Evolutionary conservation across 2,113 vertebrate genomes (phyloP), one percentile per base, ranked within the genome.

Genomic region (Tetrax tetrax): DNA sequence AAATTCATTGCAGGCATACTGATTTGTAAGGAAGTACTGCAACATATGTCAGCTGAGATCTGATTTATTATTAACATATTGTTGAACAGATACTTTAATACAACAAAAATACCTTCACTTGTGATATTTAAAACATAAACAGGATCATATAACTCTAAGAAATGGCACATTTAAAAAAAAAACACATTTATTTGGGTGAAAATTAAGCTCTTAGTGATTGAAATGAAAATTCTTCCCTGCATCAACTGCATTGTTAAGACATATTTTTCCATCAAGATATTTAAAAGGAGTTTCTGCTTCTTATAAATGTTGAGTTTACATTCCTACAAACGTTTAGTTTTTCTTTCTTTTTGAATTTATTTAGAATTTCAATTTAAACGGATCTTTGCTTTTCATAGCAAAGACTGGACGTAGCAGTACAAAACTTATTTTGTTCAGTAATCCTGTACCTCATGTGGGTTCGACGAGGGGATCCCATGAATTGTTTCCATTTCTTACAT

Each of bases 321-420:
- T 69, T 59, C 45, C 91, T 61, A 51, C 9, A 84, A 78, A 79
- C 47, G 14, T 29, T 47, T 25, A 60, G 14, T 4, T 51, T 94
- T 94, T 75, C 14, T 64, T 87, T 82, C 70, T 37, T 77, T 85
- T 72, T 75, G 61, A 91, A 89, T 2, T 5, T 56, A 31, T 70
- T 92, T 86, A 71, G 89, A 90, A 90, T 82, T 84, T 92, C 86
- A 93, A 71, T 94, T 87, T 92, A 90, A 95, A 83, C 37, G 29
- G 21, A 45, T 90, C 76, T 74, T 81, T 66, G 29, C n/a, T 84
- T 89, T 93, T 72, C 77, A 84, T 6, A 41, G 53, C 29, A 77
- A 89, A 95, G 76, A 76, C 15, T 56, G 31, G 50, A 60, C 25
- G 45, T 35, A 76, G 19, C 33, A 89, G 15, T 47, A 16, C 12